Conservation (phyloP, 2,797 vertebrate species). For the Garrulus glandarius region DNA sequence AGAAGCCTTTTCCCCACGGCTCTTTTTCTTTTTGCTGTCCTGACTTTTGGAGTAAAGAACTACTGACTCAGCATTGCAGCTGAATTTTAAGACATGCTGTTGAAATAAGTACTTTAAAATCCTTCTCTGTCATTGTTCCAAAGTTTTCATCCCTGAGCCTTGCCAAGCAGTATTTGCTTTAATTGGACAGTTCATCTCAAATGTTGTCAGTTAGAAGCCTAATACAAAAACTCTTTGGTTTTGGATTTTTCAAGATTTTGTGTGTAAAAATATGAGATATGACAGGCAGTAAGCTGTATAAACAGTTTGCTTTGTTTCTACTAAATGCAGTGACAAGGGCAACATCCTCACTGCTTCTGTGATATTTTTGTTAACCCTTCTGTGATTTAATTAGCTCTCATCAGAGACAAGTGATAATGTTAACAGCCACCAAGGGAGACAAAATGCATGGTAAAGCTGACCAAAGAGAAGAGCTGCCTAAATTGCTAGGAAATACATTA, state of each 20-base stretch:
- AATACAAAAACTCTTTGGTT: not conserved
- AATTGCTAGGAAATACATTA: not conserved
- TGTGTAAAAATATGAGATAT: not conserved
- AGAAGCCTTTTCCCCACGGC: not conserved
- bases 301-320: not conserved
- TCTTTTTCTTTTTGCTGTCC: not conserved
- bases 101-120: not conserved
- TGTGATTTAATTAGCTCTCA: not conserved
- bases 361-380: not conserved
- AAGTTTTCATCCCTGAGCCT: not conserved
- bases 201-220: not conserved
- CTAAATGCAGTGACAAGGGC: not conserved
- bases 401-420: not conserved
- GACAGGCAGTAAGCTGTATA: not conserved
- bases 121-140: not conserved
- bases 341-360: not conserved
- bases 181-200: not conserved
- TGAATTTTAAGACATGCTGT: not conserved
- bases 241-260: not conserved
- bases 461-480: not conserved
- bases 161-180: not conserved
- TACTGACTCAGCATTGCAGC: slow-evolving; percentile 5
- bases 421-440: not conserved
- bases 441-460: not conserved
- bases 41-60: not conserved